phyloP scores from a whole-genome alignment of 2,797 vertebrate species.

The Bradypodion ventrale region DNA sequence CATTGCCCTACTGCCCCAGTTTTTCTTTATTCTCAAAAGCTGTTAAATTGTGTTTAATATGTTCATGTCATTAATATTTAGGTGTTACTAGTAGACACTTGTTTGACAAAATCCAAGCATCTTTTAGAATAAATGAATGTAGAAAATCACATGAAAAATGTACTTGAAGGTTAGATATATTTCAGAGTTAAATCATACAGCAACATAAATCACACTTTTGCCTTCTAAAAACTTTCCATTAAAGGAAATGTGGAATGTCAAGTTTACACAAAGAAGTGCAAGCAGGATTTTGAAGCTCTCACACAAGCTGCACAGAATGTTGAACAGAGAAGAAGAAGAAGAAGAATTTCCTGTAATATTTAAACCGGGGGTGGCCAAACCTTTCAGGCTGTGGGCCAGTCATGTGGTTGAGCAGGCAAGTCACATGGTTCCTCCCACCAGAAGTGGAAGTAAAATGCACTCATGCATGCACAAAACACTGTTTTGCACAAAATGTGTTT shows the following conservation, averaged over 20 bases:
- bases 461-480: no score
- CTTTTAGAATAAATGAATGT: slow-evolving; percentile 26
- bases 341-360: no score
- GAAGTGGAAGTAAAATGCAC: no score
- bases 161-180: slow-evolving; percentile 23
- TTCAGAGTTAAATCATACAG: slow-evolving; percentile 27
- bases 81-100: not conserved
- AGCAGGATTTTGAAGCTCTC: slow-evolving; percentile 4
- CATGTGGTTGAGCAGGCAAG: no score
- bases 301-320: slow-evolving; percentile 3
- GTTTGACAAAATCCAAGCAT: slow-evolving; percentile 34
- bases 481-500: no score
- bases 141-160: slow-evolving; percentile 32
- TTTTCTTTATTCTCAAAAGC: not conserved
- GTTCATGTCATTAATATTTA: slow-evolving; percentile 41
- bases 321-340: not conserved
- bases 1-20: not conserved
- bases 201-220: not conserved
- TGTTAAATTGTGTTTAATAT: slow-evolving; percentile 16
- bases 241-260: not conserved
- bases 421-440: no score
- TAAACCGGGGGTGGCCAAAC: no score
- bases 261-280: not conserved
- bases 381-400: no score
- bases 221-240: slow-evolving; percentile 5